These are phyloP conservation scores for Rhyacophila brunnea DNA, from an alignment of 1,140 invertebrate species.

Conservation along the genomic window DNA sequence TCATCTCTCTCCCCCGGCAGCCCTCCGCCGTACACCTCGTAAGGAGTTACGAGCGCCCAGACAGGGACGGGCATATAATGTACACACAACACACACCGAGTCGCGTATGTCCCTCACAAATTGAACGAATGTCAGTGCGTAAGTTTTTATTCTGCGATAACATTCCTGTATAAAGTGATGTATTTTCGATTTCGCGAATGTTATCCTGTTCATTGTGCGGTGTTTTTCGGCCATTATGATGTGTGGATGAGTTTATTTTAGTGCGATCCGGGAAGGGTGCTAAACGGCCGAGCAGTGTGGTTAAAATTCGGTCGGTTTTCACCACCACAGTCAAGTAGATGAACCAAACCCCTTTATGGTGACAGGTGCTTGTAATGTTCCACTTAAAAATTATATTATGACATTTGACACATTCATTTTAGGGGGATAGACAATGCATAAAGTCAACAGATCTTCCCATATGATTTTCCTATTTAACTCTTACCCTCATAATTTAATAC, in stretches of 20 bases:
- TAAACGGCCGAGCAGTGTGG: too few species aligned
- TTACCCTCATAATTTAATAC: too few species aligned
- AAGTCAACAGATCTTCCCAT: too few species aligned
- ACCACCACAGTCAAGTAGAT: constrained; percentile 7
- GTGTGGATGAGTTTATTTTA: constrained; percentile 13
- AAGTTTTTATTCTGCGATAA: constrained; percentile 11
- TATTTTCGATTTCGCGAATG: constrained; percentile 13
- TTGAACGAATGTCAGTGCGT: constrained; percentile 12
- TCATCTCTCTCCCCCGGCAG: constrained; percentile 4
- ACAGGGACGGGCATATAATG: constrained; percentile 11
- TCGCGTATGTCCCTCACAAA: constrained; percentile 8
- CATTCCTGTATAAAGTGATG: constrained; percentile 6
- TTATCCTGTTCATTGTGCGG: constrained; percentile 4
- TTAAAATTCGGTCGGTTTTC: background rate
- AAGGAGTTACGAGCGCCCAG: constrained; percentile 6
- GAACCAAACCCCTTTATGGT: constrained; percentile 19
- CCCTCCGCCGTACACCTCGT: background rate
- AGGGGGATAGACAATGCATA: too few species aligned
- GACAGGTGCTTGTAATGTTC: constrained; percentile 15
- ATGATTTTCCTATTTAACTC: too few species aligned
- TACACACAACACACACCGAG: constrained; percentile 12
- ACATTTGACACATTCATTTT: too few species aligned
- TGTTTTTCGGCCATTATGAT: constrained; percentile 1
- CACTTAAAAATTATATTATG: background rate
- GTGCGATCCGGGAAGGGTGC: background rate